Evolutionary conservation across 1,140 invertebrate genomes (phyloP).

Genomic region (Trinorchestia longiramus): DNA sequence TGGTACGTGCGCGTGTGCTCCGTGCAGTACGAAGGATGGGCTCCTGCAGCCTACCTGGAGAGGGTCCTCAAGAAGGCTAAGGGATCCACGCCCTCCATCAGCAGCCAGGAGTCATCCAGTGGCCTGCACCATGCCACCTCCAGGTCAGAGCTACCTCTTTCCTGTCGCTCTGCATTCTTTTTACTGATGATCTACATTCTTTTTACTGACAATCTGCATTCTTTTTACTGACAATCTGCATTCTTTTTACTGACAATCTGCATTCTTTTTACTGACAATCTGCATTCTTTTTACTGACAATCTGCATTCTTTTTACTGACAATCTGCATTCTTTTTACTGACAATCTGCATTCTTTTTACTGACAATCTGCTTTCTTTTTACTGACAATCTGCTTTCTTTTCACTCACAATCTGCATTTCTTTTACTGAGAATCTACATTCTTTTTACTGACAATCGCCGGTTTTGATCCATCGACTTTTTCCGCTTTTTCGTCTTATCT

Average conservation of each 20-base stretch:
- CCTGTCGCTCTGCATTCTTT: neutral
- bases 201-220: neutral
- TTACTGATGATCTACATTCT: neutral
- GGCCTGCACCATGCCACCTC: conserved; percentile 65
- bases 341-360: neutral
- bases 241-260: too few relatives aligned
- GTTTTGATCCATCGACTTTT: too few relatives aligned
- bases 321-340: neutral
- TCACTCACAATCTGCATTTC: too few relatives aligned
- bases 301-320: too few relatives aligned
- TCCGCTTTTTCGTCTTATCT: too few relatives aligned
- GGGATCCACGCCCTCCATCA: conserved; percentile 71
- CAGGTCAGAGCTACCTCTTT: conserved; percentile 53
- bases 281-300: too few relatives aligned
- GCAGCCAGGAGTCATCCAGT: conserved; percentile 70
- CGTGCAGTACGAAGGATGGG: conserved; percentile 86
- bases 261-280: too few relatives aligned
- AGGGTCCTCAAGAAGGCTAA: conserved; percentile 75
- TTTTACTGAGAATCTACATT: too few relatives aligned
- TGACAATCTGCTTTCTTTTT: too few relatives aligned
- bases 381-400: too few relatives aligned
- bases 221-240: neutral
- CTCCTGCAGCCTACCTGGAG: conserved; percentile 92
- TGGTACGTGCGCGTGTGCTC: conserved; percentile 90
- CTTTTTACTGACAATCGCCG: too few relatives aligned